Base-by-base conservation (phyloP, 2,113 vertebrate species). In the Oenanthe oenanthe region DNA sequence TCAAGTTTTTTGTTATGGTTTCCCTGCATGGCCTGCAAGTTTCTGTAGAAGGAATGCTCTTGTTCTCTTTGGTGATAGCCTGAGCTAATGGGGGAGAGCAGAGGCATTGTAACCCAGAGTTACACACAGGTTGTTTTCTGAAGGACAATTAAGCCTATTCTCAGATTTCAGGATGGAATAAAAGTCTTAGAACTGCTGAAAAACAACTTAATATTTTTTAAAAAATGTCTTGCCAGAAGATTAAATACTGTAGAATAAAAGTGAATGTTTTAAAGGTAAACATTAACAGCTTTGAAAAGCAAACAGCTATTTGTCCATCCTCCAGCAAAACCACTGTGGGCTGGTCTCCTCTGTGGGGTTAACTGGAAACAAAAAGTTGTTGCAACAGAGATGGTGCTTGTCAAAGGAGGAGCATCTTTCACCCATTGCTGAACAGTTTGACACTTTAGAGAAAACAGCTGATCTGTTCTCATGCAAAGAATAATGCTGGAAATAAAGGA, bases 371-470 rank as follows among this genome's bases (percentile, higher is more conserved):
- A 79, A 92, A 90, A 53, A 48, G 13, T 43, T 87, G 14, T 54
- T 1, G 1, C 26, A 57, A 60, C 28, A 56, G 32, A 80, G 56
- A 17, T 67, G 32, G 29, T 57, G 15, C 36, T 85, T 88, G 47
- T 17, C 34, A 95, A 93, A 94, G 38, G 28, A 79, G 56, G n/a
- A 84, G 8, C 47, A 61, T 75, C 75, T 85, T 92, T 77, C 40
- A 68, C 24, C 48, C 38, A 20, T 7, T 6, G 1, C 50, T 70
- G 21, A 57, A 53, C 25, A 40, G 32, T 54, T 77, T 76, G 84
- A 84, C 60, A 71, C 50, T 84, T 91, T 26, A 85, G 80, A 94
- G 79, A 84, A 95, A 97, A 95, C 53, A 95, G 96, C 92, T 95
- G 95, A 95, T 89, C 83, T 93, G 47, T 87, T 95, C 51, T 89